phyloP scores from a whole-genome alignment of 2,113 vertebrate genomes.

The Leptobrachium leishanense region DNA sequence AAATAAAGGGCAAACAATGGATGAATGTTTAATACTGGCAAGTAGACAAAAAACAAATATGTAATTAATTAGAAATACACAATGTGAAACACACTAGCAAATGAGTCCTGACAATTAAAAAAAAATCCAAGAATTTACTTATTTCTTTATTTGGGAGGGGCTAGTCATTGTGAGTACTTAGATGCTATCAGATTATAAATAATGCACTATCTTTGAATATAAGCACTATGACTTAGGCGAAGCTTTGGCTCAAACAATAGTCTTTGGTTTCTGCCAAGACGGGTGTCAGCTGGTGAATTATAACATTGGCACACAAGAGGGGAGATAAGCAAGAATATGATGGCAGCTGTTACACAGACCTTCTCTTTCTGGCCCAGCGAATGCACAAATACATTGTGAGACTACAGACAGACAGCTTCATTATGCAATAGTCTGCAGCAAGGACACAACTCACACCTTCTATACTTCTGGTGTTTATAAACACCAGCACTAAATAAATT shows the following conservation, averaged over 20 bases:
- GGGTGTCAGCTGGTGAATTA: conserved; percentile 79
- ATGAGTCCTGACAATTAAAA: too few species aligned
- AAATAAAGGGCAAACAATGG: too few species aligned
- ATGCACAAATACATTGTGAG: conserved; percentile 74
- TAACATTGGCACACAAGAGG: conserved; percentile 73
- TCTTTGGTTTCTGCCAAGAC: conserved; percentile 67
- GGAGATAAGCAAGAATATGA: conserved; percentile 76
- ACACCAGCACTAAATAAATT: background rate
- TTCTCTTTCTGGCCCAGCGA: conserved; percentile 76
- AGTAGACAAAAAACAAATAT: too few species aligned
- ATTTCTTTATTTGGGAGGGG: too few species aligned
- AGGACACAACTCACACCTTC: conserved; percentile 54
- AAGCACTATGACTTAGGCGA: conserved; percentile 45
- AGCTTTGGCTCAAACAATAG: conserved; percentile 63
- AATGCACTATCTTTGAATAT: too few species aligned
- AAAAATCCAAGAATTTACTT: too few species aligned
- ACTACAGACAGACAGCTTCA: conserved; percentile 80
- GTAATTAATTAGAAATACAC: too few species aligned
- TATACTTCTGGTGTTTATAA: conserved; percentile 45
- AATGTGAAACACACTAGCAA: too few species aligned
- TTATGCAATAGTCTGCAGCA: conserved; percentile 74
- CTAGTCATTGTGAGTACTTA: too few species aligned
- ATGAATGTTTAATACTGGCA: too few species aligned
- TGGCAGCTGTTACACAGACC: conserved; percentile 81
- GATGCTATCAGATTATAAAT: too few species aligned